These are phyloP conservation scores for Scaptomyza tumidula DNA, from an alignment of 2,888 invertebrate genomes.

Conservation along the genomic window DNA sequence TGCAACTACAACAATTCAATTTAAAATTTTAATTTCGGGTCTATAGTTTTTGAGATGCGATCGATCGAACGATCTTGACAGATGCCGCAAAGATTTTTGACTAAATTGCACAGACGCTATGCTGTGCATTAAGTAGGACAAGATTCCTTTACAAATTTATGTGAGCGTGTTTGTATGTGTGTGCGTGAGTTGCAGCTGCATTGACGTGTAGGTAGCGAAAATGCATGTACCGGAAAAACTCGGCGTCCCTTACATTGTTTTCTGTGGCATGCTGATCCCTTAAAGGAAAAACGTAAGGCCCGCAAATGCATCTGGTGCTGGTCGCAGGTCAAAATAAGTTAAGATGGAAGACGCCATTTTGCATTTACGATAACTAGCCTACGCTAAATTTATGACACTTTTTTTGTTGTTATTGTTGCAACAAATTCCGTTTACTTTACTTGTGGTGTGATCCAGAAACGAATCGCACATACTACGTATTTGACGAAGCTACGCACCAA, in stretches of 20 bases:
- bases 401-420: conserved; percentile 7
- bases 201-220: conserved; percentile 51
- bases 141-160: not conserved
- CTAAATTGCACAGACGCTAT: conserved; percentile 59
- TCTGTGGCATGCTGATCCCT: conserved; percentile 51
- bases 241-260: conserved; percentile 43
- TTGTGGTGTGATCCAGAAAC: conserved; percentile 45
- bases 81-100: conserved; percentile 64
- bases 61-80: conserved; percentile 53
- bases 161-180: not conserved
- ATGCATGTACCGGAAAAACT: conserved; percentile 36
- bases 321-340: conserved; percentile 71
- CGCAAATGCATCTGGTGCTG: conserved; percentile 40
- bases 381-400: conserved; percentile 41
- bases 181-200: conserved; percentile 38
- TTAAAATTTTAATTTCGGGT: conserved; percentile 7
- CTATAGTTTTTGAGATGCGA: conserved; percentile 7
- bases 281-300: conserved; percentile 52
- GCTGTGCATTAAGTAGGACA: conserved; percentile 71
- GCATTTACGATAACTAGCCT: conserved; percentile 31
- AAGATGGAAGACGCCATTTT: conserved; percentile 34
- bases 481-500: conserved; percentile 42
- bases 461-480: not conserved
- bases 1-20: conserved; percentile 47
- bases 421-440: conserved; percentile 33